Evolutionary conservation across 1,140 invertebrate genomes (phyloP).

Genomic region (Calosoma granatense): DNA sequence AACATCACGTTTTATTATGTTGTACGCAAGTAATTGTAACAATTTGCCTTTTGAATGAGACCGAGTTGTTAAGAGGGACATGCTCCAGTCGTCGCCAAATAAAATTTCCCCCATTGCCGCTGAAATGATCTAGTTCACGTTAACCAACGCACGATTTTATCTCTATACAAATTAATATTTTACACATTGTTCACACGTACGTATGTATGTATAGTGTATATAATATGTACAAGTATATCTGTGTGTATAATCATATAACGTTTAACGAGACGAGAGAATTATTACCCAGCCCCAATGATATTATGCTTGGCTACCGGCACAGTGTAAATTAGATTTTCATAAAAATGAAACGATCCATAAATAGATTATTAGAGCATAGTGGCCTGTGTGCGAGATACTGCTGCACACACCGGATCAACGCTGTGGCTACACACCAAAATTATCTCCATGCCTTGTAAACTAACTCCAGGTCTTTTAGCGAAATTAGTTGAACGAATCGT

Average conservation of each 20-base stretch:
- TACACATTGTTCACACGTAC: no score
- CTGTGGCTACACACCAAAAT: neutral
- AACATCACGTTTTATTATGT: neutral
- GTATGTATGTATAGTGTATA: no score
- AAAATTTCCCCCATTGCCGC: no score
- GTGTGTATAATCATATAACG: no score
- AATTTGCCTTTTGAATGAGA: neutral
- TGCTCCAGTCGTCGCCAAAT: no score
- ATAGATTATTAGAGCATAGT: neutral
- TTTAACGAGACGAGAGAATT: no score
- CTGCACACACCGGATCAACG: neutral
- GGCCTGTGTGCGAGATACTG: neutral
- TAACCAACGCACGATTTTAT: no score
- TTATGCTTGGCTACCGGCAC: no score
- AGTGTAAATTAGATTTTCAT: neutral
- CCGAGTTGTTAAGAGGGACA: neutral
- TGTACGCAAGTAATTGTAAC: neutral
- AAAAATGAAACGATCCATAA: neutral
- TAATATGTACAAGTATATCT: no score
- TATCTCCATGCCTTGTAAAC: neutral
- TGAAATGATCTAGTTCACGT: no score
- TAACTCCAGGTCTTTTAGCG: neutral
- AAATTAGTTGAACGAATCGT: neutral
- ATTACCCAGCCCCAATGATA: no score
- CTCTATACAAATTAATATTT: no score